Evolutionary conservation across 2,797 vertebrate genomes (phyloP).

Genomic region (Sitta carolinensis): DNA sequence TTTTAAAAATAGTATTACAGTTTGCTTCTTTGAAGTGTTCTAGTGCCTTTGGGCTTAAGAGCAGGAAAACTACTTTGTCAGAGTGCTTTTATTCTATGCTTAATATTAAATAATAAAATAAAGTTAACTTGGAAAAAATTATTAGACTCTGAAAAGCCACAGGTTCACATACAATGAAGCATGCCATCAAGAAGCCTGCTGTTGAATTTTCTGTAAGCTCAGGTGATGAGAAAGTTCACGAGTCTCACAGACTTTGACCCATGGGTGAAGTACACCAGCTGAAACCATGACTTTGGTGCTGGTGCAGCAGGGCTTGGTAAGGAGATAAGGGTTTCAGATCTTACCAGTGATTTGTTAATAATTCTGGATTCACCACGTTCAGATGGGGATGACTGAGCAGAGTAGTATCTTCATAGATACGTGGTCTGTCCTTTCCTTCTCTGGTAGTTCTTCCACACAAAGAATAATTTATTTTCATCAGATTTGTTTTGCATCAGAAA

Average conservation of each 20-base stretch:
- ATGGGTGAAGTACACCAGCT: not conserved
- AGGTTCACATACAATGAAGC: not conserved
- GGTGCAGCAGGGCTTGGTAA: not conserved
- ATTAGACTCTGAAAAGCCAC: not conserved
- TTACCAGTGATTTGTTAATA: not conserved
- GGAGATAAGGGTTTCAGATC: not conserved
- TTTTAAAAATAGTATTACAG: not conserved
- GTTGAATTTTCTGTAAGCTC: not conserved
- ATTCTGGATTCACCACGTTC: not conserved
- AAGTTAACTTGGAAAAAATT: not conserved
- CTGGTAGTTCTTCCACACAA: not conserved
- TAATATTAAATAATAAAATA: not conserved
- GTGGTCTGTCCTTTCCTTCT: not conserved
- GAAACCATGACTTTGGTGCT: not conserved
- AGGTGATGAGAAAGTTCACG: not conserved
- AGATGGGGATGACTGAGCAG: not conserved
- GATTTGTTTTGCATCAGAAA: not conserved
- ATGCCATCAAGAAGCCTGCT: not conserved
- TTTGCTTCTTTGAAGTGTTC: conserved; percentile 21
- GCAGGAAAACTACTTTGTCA: not conserved
- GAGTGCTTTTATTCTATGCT: not conserved
- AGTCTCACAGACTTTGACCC: not conserved
- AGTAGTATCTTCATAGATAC: not conserved
- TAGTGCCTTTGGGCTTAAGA: not conserved
- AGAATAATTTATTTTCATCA: not conserved